A percentile compares a stretch with the other conserved stretches of the same genome.
These are phyloP conservation scores for Eupithecia vulgata DNA, from an alignment of 2,888 invertebrate genomes.

Conservation along the genomic window DNA sequence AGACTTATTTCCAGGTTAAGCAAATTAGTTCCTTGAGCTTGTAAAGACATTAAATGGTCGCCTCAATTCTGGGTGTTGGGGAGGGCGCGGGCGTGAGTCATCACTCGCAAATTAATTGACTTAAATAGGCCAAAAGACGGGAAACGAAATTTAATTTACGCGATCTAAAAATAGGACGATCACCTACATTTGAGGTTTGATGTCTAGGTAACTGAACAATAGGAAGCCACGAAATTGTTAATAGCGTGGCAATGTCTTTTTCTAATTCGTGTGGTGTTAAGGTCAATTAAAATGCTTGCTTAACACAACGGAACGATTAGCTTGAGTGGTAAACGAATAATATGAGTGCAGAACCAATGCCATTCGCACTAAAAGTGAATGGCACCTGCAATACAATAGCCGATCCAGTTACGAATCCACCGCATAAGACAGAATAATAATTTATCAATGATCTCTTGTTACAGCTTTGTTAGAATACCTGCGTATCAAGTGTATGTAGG, in stretches of 20 bases:
- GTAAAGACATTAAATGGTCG: constrained; percentile 48
- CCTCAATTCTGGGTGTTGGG: constrained; percentile 53
- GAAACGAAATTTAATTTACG: constrained; percentile 21
- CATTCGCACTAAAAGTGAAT: constrained; percentile 34
- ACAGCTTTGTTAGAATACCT: constrained; percentile 8
- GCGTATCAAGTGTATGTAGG: neutral
- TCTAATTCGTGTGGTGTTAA: neutral
- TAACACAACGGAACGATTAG: neutral
- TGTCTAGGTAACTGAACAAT: neutral
- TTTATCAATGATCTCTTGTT: constrained; percentile 21
- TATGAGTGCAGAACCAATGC: constrained; percentile 24
- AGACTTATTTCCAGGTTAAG: constrained; percentile 31
- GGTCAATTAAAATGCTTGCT: neutral
- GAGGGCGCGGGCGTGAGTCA: constrained; percentile 61
- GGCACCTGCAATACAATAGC: constrained; percentile 22
- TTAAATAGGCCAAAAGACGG: constrained; percentile 53
- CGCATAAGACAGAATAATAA: constrained; percentile 23
- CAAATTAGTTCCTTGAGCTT: constrained; percentile 41
- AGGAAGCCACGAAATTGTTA: neutral
- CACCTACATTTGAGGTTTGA: neutral
- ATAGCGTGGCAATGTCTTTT: neutral
- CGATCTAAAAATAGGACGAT: neutral
- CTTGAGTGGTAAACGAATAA: neutral
- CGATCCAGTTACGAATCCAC: constrained; percentile 27
- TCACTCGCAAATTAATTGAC: constrained; percentile 67